Percentiles rank a stretch among this genome's conserved stretches.
phyloP scores from a whole-genome alignment of 2,797 vertebrate genomes.

The Erpetoichthys calabaricus region DNA sequence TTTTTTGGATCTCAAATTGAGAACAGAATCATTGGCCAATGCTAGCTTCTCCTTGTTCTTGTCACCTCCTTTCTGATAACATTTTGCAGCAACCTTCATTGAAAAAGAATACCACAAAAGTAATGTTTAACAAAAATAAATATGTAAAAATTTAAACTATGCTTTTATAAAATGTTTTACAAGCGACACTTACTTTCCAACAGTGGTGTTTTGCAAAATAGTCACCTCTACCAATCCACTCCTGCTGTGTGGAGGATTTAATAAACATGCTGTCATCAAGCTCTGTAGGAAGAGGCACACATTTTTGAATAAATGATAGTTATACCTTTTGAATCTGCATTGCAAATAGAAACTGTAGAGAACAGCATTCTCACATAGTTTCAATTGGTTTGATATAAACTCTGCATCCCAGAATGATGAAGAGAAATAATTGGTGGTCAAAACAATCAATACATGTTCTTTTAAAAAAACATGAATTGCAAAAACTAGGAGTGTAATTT shows the following conservation, averaged over 20 bases:
- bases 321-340: neutral
- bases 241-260: slow-evolving; percentile 50
- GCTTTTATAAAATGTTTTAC: neutral
- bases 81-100: slow-evolving; percentile 58
- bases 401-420: too few relatives aligned
- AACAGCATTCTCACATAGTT: too few relatives aligned
- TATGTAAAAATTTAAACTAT: neutral
- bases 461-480: too few relatives aligned
- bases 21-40: slow-evolving; percentile 46
- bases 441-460: too few relatives aligned
- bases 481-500: too few relatives aligned
- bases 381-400: too few relatives aligned
- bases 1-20: slow-evolving; percentile 49
- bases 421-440: too few relatives aligned
- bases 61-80: slow-evolving; percentile 58
- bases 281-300: slow-evolving; percentile 24
- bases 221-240: slow-evolving; percentile 59
- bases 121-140: neutral
- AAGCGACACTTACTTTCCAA: slow-evolving; percentile 47
- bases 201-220: slow-evolving; percentile 61
- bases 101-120: neutral
- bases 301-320: neutral
- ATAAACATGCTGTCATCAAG: slow-evolving; percentile 63
- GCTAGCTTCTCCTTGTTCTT: slow-evolving; percentile 53
- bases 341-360: too few relatives aligned